Conservation (phyloP, 2,113 vertebrate genomes). For the Balaenoptera acutorostrata region DNA sequence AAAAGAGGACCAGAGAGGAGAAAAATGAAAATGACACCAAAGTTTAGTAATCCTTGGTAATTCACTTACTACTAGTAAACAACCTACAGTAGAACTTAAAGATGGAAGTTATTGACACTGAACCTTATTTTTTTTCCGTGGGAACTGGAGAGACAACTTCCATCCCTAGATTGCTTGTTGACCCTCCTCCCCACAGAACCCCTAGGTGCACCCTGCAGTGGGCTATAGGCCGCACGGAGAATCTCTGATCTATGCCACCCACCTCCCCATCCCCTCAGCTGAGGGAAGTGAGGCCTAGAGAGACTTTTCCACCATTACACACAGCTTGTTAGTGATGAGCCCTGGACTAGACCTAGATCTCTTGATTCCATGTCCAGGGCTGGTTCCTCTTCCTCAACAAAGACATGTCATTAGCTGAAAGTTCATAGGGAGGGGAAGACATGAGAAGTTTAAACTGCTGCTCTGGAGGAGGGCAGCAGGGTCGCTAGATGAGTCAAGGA, state of each 20-base stretch:
- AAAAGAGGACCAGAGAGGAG: not conserved
- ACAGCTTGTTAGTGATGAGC: not conserved
- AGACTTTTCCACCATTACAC: not conserved
- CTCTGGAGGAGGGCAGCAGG: not conserved
- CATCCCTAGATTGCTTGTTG: not conserved
- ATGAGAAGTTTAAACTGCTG: not conserved
- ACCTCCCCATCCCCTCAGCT: too few species aligned
- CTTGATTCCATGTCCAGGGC: not conserved
- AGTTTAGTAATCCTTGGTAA: not conserved
- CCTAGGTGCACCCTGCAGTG: not conserved
- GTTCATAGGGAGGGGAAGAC: not conserved
- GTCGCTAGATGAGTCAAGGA: not conserved
- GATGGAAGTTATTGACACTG: not conserved
- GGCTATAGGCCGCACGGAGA: not conserved
- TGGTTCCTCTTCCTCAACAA: not conserved
- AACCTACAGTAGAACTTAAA: not conserved
- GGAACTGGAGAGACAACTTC: not conserved
- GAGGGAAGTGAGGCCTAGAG: not conserved
- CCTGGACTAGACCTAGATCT: not conserved
- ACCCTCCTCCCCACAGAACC: not conserved
- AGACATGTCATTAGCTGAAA: not conserved
- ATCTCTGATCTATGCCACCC: not conserved
- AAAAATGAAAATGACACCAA: not conserved
- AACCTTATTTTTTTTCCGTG: not conserved
- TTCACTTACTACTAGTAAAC: not conserved